Evolutionary conservation across 1,140 invertebrate genomes (phyloP).

Genomic region (Drosophila ficusphila): DNA sequence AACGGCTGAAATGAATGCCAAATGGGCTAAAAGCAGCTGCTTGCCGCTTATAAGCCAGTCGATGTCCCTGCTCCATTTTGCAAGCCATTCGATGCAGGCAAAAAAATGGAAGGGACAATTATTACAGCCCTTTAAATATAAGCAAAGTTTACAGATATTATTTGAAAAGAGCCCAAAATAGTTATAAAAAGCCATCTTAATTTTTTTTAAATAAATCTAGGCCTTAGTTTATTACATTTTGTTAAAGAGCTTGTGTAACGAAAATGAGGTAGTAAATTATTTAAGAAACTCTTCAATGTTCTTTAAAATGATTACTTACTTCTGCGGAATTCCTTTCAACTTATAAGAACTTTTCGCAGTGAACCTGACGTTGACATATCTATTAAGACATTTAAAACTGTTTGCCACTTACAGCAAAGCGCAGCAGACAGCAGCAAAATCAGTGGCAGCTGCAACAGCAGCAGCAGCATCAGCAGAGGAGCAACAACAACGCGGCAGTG

Average conservation of each 20-base stretch:
- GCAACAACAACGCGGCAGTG: slow-evolving; percentile 40
- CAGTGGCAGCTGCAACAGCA: slow-evolving; percentile 42
- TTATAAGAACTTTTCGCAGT: not conserved
- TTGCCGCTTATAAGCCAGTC: slow-evolving; percentile 62
- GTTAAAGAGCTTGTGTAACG: too few species aligned
- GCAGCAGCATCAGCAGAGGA: slow-evolving; percentile 4
- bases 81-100: not conserved
- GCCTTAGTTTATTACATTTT: too few species aligned
- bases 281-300: too few species aligned
- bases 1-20: slow-evolving; percentile 47
- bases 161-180: too few species aligned
- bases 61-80: slow-evolving; percentile 1
- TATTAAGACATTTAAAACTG: slow-evolving; percentile 64
- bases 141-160: not conserved
- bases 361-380: slow-evolving; percentile 19
- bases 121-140: not conserved
- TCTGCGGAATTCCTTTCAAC: too few species aligned
- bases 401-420: slow-evolving; percentile 64
- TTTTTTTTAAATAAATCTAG: too few species aligned
- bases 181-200: too few species aligned
- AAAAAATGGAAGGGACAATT: not conserved
- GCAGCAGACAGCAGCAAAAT: slow-evolving; percentile 41
- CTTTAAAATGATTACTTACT: not conserved
- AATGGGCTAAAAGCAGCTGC: slow-evolving; percentile 69
- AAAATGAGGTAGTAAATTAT: too few species aligned